A percentile compares a stretch with the other conserved stretches of the same genome.
Evolutionary conservation across 1,140 invertebrate species (phyloP).

Genomic region (Adoxophyes honmai): DNA sequence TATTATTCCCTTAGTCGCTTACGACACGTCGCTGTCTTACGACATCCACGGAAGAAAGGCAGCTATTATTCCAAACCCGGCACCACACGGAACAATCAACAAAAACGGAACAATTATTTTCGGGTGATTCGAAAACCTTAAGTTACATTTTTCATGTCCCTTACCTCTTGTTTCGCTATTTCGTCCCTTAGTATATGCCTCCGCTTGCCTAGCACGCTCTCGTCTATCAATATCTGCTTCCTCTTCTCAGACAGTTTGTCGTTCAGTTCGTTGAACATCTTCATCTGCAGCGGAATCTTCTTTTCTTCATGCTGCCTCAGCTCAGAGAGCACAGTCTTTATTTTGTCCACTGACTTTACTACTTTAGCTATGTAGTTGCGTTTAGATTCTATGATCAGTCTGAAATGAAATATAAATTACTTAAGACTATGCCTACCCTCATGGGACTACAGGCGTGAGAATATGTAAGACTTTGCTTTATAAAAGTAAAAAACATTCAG

Average conservation of each 20-base stretch:
- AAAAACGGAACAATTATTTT: too few species aligned
- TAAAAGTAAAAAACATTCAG: too few species aligned
- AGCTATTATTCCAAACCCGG: too few species aligned
- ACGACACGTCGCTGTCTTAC: too few species aligned
- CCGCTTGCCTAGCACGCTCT: slow-evolving; percentile 57
- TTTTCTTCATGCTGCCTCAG: slow-evolving; percentile 64
- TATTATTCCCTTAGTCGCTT: too few species aligned
- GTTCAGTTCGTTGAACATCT: slow-evolving; percentile 60
- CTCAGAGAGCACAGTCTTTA: slow-evolving; percentile 61
- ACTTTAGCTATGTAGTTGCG: slow-evolving; percentile 51
- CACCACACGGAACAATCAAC: too few species aligned
- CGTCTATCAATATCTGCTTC: slow-evolving; percentile 60
- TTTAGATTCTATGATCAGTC: slow-evolving; percentile 52
- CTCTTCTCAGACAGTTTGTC: slow-evolving; percentile 78
- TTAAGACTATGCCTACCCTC: too few species aligned
- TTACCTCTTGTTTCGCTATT: slow-evolving; percentile 81
- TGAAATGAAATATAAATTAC: slow-evolving; percentile 42
- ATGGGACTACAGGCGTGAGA: too few species aligned
- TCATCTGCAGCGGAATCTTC: slow-evolving; percentile 61
- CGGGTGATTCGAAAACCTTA: too few species aligned
- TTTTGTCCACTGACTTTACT: slow-evolving; percentile 62
- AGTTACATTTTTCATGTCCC: too few species aligned
- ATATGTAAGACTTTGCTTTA: too few species aligned
- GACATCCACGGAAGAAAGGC: too few species aligned
- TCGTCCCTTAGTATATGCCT: slow-evolving; percentile 81